Evolutionary conservation across 1,140 invertebrate genomes (phyloP), one percentile per base, ranked within the genome.

Genomic region (Doryteuthis pealeii): DNA sequence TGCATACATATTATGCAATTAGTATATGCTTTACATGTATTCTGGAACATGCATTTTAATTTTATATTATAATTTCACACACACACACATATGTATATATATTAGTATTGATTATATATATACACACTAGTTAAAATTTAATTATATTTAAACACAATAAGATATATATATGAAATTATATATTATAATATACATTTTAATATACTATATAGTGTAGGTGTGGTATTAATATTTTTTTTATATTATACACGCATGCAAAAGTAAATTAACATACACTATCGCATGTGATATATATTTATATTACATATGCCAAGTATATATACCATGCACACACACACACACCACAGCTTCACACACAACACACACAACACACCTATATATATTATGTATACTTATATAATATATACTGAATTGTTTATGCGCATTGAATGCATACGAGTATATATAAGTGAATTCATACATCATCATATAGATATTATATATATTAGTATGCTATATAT

Each of bases 291-390:
- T 28, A 58, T n/a, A 58, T 28, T 5, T 28, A 58, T 28, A 58
- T 28, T 28, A 58, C 54, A 58, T 28, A 58, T 28, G 15, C n/a
- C 15, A 58, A 3, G 15, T 28, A 58, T 28, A 58, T 15, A 58
- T 28, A 28, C 54, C 54, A 58, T 15, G 15, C 54, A 58, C 54
- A 58, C 54, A 58, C 54, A 58, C 54, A 58, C 54, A 58, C 54
- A 58, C 54, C 54, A 58, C 54, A 58, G 4, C 2, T 4, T 5
- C 54, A 58, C 54, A 58, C 54, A 28, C 54, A 58, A 58, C 54
- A 58, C 54, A 58, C 54, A 58, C 18, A 58, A 58, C 54, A 58
- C 54, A 58, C 54, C 3, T 18, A 6, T 28, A 58, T 28, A 58
- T 28, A 58, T 28, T 40, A 40, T 10, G 10, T 40, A 3, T 10